phyloP scores from a whole-genome alignment of 2,113 vertebrate genomes.

The Tachysurus fulvidraco region DNA sequence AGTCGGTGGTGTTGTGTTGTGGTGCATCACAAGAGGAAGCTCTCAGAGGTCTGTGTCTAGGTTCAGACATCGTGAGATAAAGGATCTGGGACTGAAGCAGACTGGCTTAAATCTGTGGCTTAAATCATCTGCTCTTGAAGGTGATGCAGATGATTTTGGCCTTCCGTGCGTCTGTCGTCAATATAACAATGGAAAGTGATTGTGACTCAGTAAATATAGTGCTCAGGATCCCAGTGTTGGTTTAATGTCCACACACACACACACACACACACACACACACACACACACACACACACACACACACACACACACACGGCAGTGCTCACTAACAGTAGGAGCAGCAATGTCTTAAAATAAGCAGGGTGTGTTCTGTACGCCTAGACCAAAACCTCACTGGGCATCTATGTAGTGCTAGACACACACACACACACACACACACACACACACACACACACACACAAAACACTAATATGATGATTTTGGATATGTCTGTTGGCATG shows the following conservation, averaged over 20 bases:
- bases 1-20: no score
- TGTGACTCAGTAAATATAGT: neutral
- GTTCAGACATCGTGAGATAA: neutral
- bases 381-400: slow-evolving; percentile 37
- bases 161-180: neutral
- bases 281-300: slow-evolving; percentile 8
- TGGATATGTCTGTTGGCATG: slow-evolving; percentile 7
- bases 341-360: slow-evolving; percentile 47
- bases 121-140: neutral
- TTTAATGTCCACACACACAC: neutral
- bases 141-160: neutral
- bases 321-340: neutral
- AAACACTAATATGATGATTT: neutral
- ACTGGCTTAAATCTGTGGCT: neutral
- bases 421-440: slow-evolving; percentile 19
- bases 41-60: neutral
- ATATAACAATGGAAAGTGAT: neutral
- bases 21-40: neutral
- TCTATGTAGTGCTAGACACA: slow-evolving; percentile 29
- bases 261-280: slow-evolving; percentile 3
- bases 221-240: neutral
- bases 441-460: slow-evolving; percentile 12
- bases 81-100: neutral
- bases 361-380: slow-evolving; percentile 43
- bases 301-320: slow-evolving; percentile 9